Evolutionary conservation across 2,797 vertebrate genomes (phyloP), one percentile per base, ranked within the genome.

Genomic region (Microhierax caerulescens): DNA sequence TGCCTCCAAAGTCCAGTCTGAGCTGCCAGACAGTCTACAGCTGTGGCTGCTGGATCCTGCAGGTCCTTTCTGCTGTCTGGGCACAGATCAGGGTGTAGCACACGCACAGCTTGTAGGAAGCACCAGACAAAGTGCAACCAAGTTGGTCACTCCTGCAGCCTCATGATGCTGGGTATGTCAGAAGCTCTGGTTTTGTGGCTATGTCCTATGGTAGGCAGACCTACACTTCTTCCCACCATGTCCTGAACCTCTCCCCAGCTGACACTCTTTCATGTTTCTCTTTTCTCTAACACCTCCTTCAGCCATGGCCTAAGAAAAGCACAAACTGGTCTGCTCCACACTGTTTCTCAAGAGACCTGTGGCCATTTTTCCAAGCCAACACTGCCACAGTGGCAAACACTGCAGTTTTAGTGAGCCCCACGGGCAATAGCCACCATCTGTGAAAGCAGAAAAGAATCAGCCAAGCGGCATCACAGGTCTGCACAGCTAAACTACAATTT

Each of bases 401-500:
- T 48, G 30, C 0, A 0, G 53, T 87, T 87, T 79, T 60, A 82
- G 87, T 56, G 51, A 92, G 70, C 48, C 56, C 43, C 24, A 0
- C 8, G 16, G 53, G 78, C n/a, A 77, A 45, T 0, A 86, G 51
- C 34, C 80, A 64, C 0, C 0, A 0, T 22, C 0, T 0, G 0
- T 22, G 60, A 92, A 59, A 9, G 36, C 54, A 87, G 70, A 76
- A 67, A 76, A 91, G 34, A 54, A 93, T 74, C 51, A 51, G 74
- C 74, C 56, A 68, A 81, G 28, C 37, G 85, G 34, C 47, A 51
- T 47, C 39, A 28, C 1, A 0, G 11, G 10, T 25, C 61, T 68
- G 45, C 67, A 85, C 15, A 92, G 48, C 63, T 81, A 28, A 92
- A 32, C 21, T 63, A 34, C 23, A 65, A 9, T 36, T 73, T 43